phyloP scores from a whole-genome alignment of 2,113 vertebrate species.

The Okapia johnstoni region DNA sequence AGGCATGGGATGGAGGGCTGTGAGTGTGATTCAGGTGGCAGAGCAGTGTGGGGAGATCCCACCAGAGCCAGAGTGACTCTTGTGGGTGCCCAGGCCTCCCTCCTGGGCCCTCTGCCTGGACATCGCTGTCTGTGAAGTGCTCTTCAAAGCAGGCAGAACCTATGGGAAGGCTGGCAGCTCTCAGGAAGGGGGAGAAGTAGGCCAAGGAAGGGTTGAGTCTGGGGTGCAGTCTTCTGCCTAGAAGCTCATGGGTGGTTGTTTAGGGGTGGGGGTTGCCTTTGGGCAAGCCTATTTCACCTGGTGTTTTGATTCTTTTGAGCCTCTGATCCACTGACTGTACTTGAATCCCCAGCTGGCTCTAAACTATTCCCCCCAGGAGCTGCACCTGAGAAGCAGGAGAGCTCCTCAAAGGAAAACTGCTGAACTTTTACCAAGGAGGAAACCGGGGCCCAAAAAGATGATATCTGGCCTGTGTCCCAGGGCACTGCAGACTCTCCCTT shows the following conservation, averaged over 20 bases:
- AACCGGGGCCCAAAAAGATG: background rate
- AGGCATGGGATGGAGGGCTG: background rate
- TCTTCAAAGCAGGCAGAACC: fast-evolving
- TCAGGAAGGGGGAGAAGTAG: background rate
- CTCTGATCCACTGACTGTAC: background rate
- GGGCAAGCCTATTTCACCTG: background rate
- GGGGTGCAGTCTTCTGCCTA: background rate
- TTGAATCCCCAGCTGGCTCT: background rate
- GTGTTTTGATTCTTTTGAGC: background rate
- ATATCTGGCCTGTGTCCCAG: background rate
- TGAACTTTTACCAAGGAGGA: background rate
- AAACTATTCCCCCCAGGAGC: no score
- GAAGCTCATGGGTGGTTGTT: background rate
- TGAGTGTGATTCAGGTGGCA: background rate
- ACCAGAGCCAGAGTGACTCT: background rate
- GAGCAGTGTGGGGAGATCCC: background rate
- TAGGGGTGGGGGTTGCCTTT: background rate
- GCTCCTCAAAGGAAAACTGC: background rate
- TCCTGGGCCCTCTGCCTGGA: background rate
- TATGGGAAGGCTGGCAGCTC: background rate
- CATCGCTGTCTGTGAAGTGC: background rate
- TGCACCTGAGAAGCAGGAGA: background rate
- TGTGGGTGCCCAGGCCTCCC: background rate
- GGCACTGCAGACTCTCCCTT: background rate
- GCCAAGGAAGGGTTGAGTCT: background rate